Evolutionary conservation across 2,888 invertebrate genomes (phyloP).

Genomic region (Drosophila leonis): DNA sequence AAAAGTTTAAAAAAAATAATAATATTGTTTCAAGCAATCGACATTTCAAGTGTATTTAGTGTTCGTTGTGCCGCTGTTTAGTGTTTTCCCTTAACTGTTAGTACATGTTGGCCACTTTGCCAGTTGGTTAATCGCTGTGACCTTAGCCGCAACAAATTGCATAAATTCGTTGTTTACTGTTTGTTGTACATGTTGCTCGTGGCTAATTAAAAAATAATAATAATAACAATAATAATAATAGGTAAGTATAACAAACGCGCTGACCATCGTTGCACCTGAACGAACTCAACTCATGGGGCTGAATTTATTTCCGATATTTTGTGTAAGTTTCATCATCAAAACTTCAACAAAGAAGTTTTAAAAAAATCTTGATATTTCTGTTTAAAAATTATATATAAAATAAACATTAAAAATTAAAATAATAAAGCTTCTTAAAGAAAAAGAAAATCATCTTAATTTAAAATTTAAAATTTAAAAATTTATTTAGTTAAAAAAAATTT

Average conservation of each 20-base stretch:
- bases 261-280: conserved; percentile 59
- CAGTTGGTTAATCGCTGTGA: conserved; percentile 69
- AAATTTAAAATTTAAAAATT: neutral
- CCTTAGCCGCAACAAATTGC: conserved; percentile 61
- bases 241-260: conserved; percentile 32
- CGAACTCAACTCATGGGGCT: conserved; percentile 5
- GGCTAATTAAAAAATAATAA: conserved; percentile 64
- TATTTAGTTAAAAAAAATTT: no score
- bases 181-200: conserved; percentile 22
- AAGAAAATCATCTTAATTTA: no score
- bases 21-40: no score
- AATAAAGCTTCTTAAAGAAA: no score
- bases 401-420: no score
- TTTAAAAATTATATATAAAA: no score
- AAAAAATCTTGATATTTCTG: no score
- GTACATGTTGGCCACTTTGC: conserved; percentile 34
- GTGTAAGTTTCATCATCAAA: neutral
- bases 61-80: neutral
- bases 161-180: conserved; percentile 35
- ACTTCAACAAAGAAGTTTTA: no score
- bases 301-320: neutral
- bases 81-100: neutral
- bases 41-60: neutral
- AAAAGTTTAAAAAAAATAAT: no score
- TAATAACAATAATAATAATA: conserved; percentile 15